phyloP scores from a whole-genome alignment of 1,140 invertebrate species.

The Habropoda laboriosa region DNA sequence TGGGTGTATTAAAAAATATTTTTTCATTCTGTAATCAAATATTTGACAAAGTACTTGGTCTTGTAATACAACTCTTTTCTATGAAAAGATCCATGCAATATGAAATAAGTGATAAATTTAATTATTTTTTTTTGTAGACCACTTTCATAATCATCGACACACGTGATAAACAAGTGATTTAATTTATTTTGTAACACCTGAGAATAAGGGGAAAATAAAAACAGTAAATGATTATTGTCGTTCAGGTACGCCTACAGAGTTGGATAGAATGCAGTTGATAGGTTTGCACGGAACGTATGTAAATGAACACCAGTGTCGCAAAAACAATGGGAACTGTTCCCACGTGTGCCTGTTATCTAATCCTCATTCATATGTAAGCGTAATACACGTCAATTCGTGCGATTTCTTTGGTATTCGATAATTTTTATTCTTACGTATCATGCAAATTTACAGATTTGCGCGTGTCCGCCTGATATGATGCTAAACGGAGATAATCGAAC shows the following conservation, averaged over 20 bases:
- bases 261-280: constrained; percentile 68
- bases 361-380: constrained; percentile 57
- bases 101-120: too few species aligned
- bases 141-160: too few species aligned
- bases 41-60: too few species aligned
- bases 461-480: constrained; percentile 84
- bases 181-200: too few species aligned
- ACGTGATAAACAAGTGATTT: too few species aligned
- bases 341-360: constrained; percentile 86
- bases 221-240: background rate
- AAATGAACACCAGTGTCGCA: constrained; percentile 83
- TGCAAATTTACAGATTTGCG: constrained; percentile 77
- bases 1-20: too few species aligned
- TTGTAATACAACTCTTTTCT: too few species aligned
- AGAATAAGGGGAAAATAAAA: background rate
- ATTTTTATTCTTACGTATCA: background rate
- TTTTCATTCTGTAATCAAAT: too few species aligned
- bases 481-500: constrained; percentile 80
- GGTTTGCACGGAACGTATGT: constrained; percentile 66
- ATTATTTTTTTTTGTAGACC: too few species aligned
- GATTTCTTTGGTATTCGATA: background rate
- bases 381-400: background rate
- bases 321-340: constrained; percentile 87
- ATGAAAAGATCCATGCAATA: too few species aligned
- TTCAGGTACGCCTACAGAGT: constrained; percentile 45